phyloP scores from a whole-genome alignment of 2,797 vertebrate species.

The Acrossocheilus wenchowensis region DNA sequence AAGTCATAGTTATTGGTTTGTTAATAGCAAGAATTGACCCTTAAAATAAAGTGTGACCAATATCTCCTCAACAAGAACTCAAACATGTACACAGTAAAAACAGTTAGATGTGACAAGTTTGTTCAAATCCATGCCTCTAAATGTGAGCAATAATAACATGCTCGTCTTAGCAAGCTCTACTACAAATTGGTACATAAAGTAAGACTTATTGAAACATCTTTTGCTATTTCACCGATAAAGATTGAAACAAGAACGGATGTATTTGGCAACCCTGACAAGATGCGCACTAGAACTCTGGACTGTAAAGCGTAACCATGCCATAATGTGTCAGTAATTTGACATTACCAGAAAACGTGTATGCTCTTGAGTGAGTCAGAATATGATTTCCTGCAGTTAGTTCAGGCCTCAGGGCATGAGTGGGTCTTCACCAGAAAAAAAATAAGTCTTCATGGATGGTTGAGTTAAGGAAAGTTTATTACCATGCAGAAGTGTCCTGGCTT shows the following conservation, averaged over 20 bases:
- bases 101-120: not conserved
- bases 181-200: not conserved
- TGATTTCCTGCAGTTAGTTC: conserved; percentile 10
- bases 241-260: not conserved
- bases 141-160: not conserved
- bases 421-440: not conserved
- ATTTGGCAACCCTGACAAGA: conserved; percentile 4
- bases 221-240: not conserved
- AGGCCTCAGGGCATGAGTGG: conserved; percentile 6
- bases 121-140: not conserved
- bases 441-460: conserved; percentile 36
- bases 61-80: not conserved
- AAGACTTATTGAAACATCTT: conserved; percentile 1
- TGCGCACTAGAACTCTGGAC: not conserved
- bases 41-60: not conserved
- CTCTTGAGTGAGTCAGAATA: conserved; percentile 17
- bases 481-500: conserved; percentile 28
- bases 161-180: not conserved
- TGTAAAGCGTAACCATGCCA: not conserved
- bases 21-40: not conserved
- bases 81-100: not conserved
- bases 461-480: conserved; percentile 25
- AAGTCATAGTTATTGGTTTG: not conserved
- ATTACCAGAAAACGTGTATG: not conserved
- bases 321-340: conserved; percentile 2